Evolutionary conservation across 2,888 invertebrate species (phyloP), one percentile per base, ranked within the genome.

Genomic region (Holacanthella duospinosa): DNA sequence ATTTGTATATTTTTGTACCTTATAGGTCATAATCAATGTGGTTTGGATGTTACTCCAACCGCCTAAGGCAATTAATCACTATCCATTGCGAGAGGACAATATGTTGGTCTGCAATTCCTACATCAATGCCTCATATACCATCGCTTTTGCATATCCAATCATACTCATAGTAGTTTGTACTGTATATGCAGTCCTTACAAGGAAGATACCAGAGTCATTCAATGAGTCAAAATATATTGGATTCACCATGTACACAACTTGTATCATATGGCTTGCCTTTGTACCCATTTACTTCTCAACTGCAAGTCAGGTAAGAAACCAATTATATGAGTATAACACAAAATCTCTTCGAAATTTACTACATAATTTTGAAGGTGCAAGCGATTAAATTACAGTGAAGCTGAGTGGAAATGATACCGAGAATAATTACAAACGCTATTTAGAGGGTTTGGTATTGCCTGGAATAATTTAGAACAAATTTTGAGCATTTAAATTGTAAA

Each of bases 241-340:
- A 84, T 97, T 99, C 79, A 95, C 96, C 27, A 97, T 99, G 97
- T 99, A 94, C 80, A 95, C 95, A 54, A 96, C 95, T 29, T 93
- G 94, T 78, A 90, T 95, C 68, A 94, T 96, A 76, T 97, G 97
- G 97, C 80, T 94, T 70, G 97, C 97, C 25, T 97, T 97, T 79
- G 92, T 97, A 63, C 94, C 96, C 4, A 83, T 97, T 59, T 96
- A 96, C 80, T 95, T 96, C 78, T 94, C 94, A 68, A 95, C 94
- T 1, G 93, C 89, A 65, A 90, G 87, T 61, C 72, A 72, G 70
- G 80, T 66, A 79, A 77, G 78, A 9, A 2, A 12, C 21, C 21
- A 4, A 9, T 4, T 48, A 4, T 48, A 9, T 36, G 16, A 36
- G 16, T 16, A 9, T n/a, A 9, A 9, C 6, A 9, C 48, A n/a